phyloP scores from a whole-genome alignment of 1,140 invertebrate species.

The Drosophila baimaii region DNA sequence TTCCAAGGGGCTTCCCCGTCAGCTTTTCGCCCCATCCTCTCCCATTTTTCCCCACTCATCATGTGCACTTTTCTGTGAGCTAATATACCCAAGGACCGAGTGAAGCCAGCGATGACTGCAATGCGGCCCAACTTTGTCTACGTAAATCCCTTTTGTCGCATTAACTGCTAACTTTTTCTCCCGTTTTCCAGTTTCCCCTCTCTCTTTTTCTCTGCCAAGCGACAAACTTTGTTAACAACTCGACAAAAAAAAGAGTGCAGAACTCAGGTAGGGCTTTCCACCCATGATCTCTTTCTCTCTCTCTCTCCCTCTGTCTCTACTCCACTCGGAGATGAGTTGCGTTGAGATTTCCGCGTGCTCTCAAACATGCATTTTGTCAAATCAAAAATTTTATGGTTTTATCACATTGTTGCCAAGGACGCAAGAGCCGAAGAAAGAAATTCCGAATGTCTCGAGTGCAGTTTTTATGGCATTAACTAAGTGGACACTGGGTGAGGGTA shows the following conservation, averaged over 20 bases:
- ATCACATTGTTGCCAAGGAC: slow-evolving; percentile 74
- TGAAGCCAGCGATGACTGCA: slow-evolving; percentile 64
- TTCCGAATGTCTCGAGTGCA: slow-evolving; percentile 61
- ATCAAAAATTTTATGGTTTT: slow-evolving; percentile 80
- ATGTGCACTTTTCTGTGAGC: slow-evolving; percentile 65
- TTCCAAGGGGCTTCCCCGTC: slow-evolving; percentile 50
- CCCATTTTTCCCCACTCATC: slow-evolving; percentile 43
- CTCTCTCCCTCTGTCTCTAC: slow-evolving; percentile 14
- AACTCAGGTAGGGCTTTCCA: slow-evolving; percentile 65
- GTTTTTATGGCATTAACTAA: slow-evolving; percentile 48
- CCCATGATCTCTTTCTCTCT: slow-evolving; percentile 41
- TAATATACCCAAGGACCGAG: slow-evolving; percentile 66
- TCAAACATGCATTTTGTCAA: slow-evolving; percentile 79
- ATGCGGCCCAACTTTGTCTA: slow-evolving; percentile 75
- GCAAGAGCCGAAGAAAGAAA: slow-evolving; percentile 48
- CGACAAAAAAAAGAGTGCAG: slow-evolving; percentile 28
- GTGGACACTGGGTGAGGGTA: slow-evolving; percentile 11
- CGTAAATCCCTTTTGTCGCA: slow-evolving; percentile 81
- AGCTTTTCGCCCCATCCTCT: slow-evolving; percentile 24
- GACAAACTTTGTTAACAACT: slow-evolving; percentile 80
- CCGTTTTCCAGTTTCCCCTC: slow-evolving; percentile 26
- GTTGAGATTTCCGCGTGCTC: slow-evolving; percentile 50
- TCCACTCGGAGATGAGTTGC: slow-evolving; percentile 43
- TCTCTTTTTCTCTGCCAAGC: slow-evolving; percentile 33
- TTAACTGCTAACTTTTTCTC: slow-evolving; percentile 80